Percentiles rank a stretch among this genome's conserved stretches.
These are phyloP conservation scores for Nemurella pictetii DNA, from an alignment of 2,888 invertebrate genomes.

Conservation along the genomic window DNA sequence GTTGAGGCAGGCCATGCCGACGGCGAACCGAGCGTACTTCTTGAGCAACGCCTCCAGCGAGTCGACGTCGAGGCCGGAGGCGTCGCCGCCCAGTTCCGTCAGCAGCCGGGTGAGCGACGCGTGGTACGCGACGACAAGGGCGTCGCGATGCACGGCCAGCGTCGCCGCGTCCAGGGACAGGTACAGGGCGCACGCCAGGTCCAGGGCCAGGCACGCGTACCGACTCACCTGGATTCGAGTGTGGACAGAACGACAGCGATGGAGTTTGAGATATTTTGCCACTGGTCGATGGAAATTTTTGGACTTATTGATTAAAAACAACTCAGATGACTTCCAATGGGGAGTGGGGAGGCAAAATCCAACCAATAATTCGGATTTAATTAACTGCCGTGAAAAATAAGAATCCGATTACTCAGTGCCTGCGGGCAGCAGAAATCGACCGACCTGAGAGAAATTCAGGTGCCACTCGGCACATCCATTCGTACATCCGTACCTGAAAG, in stretches of 20 bases:
- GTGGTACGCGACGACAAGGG: slow-evolving; percentile 64
- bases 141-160: slow-evolving; percentile 61
- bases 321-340: too few species aligned
- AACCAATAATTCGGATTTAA: too few species aligned
- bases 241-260: too few species aligned
- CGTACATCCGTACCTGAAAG: slow-evolving; percentile 48
- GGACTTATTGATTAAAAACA: too few species aligned
- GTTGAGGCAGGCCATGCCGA: slow-evolving; percentile 27
- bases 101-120: slow-evolving; percentile 59
- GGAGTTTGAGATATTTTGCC: too few species aligned
- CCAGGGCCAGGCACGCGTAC: slow-evolving; percentile 61
- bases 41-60: slow-evolving; percentile 38
- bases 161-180: slow-evolving; percentile 64
- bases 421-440: too few species aligned
- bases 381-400: too few species aligned
- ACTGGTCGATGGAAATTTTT: too few species aligned
- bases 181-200: slow-evolving; percentile 63
- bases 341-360: too few species aligned
- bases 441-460: too few species aligned
- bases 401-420: too few species aligned
- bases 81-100: slow-evolving; percentile 62
- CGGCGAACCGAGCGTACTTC: slow-evolving; percentile 19
- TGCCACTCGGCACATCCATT: too few species aligned
- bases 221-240: slow-evolving; percentile 44
- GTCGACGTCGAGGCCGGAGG: slow-evolving; percentile 58